Base-by-base conservation (phyloP, 2,797 vertebrate species). In the Moxostoma hubbsi region DNA sequence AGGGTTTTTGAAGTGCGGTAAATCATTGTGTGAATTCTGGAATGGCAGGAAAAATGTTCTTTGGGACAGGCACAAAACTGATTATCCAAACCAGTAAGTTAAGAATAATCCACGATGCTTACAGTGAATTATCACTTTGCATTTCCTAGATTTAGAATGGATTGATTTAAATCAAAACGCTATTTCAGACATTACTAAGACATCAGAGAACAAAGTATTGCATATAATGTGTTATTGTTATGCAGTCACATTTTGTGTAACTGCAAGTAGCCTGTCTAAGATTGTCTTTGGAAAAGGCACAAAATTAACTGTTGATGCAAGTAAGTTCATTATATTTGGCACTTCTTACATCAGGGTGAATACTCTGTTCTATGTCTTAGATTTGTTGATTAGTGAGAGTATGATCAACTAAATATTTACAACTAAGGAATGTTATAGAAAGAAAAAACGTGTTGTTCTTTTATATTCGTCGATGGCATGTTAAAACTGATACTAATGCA, bases 201-300 rank as follows among this genome's bases (percentile, higher is more conserved):
- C 2, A 46, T 12, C 9, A 47, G 54, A 9, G n/a, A 57, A 46
- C n/a, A 11, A 4, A 10, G 9, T 36, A 18, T 68, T 7, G 46
- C 64, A 18, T 67, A 7, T 43, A 0, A 45, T 9, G 51, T 8
- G 51, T 45, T 55, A 55, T 71, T 58, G 36, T 15, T 68, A 11
- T 53, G 24, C 9, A 5, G 10, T 71, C 7, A 18, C 4, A 16
- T 58, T 59, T n/a, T 62, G 59, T 69, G 50, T 82, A 49, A 24
- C 64, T 45, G 70, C 68, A 55, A 78, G 75, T 77, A 73, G 50
- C 12, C 10, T 70, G 13, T 47, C 49, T 50, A 70, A 18, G 16
- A 13, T 82, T 11, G 9, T 74, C 9, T 82, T 82, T 82, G 81
- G 75, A 5, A 68, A 45, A 81, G 83, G 82, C 69, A 83, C 81